Evolutionary conservation across 2,888 invertebrate species (phyloP), one percentile per base, ranked within the genome.

Genomic region (Torymus tubicola): DNA sequence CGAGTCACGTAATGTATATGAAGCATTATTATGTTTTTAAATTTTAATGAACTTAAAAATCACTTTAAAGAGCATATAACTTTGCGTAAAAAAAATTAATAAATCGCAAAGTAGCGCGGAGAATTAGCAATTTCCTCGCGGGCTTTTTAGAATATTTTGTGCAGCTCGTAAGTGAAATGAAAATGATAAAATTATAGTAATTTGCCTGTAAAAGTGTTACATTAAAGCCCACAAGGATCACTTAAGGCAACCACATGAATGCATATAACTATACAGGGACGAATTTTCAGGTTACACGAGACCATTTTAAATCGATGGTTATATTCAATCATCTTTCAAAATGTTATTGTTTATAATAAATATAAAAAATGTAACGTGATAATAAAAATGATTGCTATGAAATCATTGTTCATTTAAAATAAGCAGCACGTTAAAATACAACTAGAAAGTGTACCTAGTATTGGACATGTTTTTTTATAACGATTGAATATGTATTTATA

Each of bases 171-270:
- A 74, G 67, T 74, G 58, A 65, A 52, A 74, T 52, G 14, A 50
- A 76, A 61, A 69, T 69, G 18, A 18, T 76, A 42, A 69, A 68
- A 76, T 76, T 76, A 76, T 31, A 61, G 69, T 76, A 69, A 76
- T 76, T 69, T 61, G 14, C 21, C 24, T 11, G 18, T 55, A 63
- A 63, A 75, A 68, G 42, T 68, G 50, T 24, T 52, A 18, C 53
- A 75, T 75, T 75, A 61, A 61, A 10, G 61, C 18, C 24, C 14
- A 61, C 53, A 61, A 60, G 24, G 60, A 61, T 60, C n/a, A 21
- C n/a, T 53, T 53, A 16, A 50, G 50, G 52, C 65, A 67, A 74
- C 52, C 50, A 16, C 50, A 14, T 21, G 14, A 14, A 55, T 21
- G 14, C 24, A 18, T 55, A 42, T n/a, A 42, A 42, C 50, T 50